Percentiles rank a stretch among this genome's conserved stretches.
Evolutionary conservation across 2,888 invertebrate species (phyloP).

Genomic region (Muschampia plurimacula): DNA sequence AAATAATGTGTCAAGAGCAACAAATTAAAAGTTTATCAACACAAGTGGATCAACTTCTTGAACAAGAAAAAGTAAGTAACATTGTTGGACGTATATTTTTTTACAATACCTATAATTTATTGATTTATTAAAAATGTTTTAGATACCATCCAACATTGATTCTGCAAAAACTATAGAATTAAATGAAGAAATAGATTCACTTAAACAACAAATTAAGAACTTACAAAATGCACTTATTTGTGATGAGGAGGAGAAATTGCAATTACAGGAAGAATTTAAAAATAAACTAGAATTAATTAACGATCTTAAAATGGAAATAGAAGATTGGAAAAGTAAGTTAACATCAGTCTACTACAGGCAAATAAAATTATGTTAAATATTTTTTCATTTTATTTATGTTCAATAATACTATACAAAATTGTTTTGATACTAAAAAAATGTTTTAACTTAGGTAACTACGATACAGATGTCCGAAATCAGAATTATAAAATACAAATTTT

Average conservation of each 20-base stretch:
- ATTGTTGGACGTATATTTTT: background rate
- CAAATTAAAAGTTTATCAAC: constrained; percentile 83
- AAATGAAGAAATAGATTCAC: constrained; percentile 67
- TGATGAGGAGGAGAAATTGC: constrained; percentile 71
- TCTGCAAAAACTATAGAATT: constrained; percentile 56
- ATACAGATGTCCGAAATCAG: constrained; percentile 55
- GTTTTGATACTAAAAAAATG: background rate
- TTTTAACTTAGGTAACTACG: constrained; percentile 54
- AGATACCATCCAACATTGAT: constrained; percentile 50
- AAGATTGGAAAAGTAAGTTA: constrained; percentile 70
- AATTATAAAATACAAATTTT: constrained; percentile 58
- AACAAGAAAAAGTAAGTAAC: constrained; percentile 52
- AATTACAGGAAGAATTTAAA: constrained; percentile 64
- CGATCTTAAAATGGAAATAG: constrained; percentile 66
- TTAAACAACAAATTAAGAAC: constrained; percentile 68
- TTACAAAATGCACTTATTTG: constrained; percentile 64
- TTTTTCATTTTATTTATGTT: no score
- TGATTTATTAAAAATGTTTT: background rate
- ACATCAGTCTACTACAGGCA: no score
- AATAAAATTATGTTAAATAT: no score
- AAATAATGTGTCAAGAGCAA: constrained; percentile 84
- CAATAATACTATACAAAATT: no score
- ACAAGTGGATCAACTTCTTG: constrained; percentile 81
- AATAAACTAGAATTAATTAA: constrained; percentile 65
- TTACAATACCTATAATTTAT: no score